Percentiles rank a stretch among this genome's conserved stretches.
These are phyloP conservation scores for Tachina grossa DNA, from an alignment of 2,888 invertebrate species.

Conservation along the genomic window DNA sequence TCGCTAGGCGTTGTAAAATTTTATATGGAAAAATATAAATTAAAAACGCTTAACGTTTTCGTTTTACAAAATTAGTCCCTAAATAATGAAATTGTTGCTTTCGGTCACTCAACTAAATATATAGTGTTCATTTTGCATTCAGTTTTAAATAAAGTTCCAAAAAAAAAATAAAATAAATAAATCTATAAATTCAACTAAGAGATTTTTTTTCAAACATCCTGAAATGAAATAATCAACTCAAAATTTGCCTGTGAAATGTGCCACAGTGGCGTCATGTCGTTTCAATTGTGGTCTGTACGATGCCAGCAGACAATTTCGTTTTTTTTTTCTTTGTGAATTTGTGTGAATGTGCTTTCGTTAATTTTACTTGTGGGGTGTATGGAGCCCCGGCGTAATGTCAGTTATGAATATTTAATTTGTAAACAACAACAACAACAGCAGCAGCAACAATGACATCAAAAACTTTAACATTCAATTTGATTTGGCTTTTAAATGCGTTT, in stretches of 20 bases:
- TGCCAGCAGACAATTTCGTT: conserved; percentile 34
- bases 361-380: conserved; percentile 42
- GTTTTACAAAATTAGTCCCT: too few relatives aligned
- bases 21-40: too few relatives aligned
- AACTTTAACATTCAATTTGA: conserved; percentile 64
- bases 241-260: conserved; percentile 14
- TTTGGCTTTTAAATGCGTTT: conserved; percentile 63
- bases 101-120: too few relatives aligned
- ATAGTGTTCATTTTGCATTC: too few relatives aligned
- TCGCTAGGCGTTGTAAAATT: too few relatives aligned
- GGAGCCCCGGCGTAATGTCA: conserved; percentile 66
- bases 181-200: too few relatives aligned
- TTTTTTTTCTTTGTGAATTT: neutral
- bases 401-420: conserved; percentile 80
- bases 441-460: conserved; percentile 31
- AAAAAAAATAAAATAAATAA: too few relatives aligned
- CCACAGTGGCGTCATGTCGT: conserved; percentile 46
- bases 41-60: too few relatives aligned
- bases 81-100: too few relatives aligned
- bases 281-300: conserved; percentile 51
- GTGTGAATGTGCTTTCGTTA: conserved; percentile 6
- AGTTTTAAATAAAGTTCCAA: neutral
- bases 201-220: too few relatives aligned
- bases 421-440: conserved; percentile 37
- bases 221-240: too few relatives aligned